Percentiles rank a stretch among this genome's conserved stretches.
Conservation (phyloP, 2,113 vertebrate genomes). For the Sarotherodon lohbergeri region DNA sequence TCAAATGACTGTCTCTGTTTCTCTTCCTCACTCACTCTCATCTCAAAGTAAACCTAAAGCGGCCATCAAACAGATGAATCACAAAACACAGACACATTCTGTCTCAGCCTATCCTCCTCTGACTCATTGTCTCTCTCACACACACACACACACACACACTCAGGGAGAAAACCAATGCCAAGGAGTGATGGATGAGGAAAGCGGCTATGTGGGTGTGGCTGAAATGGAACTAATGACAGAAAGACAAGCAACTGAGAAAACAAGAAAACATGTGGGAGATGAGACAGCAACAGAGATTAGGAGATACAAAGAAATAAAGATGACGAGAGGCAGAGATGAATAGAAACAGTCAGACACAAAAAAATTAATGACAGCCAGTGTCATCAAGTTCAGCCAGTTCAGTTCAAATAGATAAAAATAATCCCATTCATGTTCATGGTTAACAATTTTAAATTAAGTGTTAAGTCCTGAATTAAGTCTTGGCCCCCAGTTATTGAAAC, state of each 20-base stretch:
- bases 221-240: slow-evolving; percentile 57
- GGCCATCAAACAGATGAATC: slow-evolving; percentile 24
- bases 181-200: slow-evolving; percentile 50
- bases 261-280: slow-evolving; percentile 37
- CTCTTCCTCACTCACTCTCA: neutral
- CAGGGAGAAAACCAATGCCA: neutral
- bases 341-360: neutral
- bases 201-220: slow-evolving; percentile 48
- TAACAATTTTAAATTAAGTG: neutral
- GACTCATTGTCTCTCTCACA: neutral
- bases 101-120: slow-evolving; percentile 19
- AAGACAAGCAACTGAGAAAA: slow-evolving; percentile 38
- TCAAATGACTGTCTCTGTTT: neutral
- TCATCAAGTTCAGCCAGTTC: slow-evolving; percentile 7
- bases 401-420: neutral
- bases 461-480: neutral
- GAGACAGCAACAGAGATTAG: neutral
- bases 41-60: slow-evolving; percentile 28
- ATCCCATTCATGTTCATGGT: neutral
- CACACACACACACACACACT: neutral
- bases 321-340: neutral
- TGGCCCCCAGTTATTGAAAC: neutral
- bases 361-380: neutral
- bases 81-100: slow-evolving; percentile 8
- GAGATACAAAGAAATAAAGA: slow-evolving; percentile 24